phyloP scores from a whole-genome alignment of 2,888 invertebrate species.

The Sarcophaga rosellei region DNA sequence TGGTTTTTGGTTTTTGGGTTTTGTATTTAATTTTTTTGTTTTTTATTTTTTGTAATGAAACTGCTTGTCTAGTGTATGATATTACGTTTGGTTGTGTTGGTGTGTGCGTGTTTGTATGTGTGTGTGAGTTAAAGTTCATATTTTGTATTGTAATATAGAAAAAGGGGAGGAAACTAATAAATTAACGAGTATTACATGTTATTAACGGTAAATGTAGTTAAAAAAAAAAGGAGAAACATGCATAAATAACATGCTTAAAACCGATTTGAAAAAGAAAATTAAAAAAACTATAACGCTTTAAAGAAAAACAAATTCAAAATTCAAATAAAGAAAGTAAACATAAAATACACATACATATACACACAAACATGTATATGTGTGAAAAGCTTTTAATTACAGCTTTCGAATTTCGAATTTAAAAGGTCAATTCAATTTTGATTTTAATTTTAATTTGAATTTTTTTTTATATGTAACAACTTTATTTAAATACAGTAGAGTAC shows the following conservation, averaged over 20 bases:
- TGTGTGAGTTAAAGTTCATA: not conserved
- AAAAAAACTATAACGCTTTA: not conserved
- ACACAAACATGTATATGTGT: too few relatives aligned
- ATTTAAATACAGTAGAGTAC: constrained; percentile 47
- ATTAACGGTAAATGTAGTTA: not conserved
- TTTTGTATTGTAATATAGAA: not conserved
- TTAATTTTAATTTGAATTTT: constrained; percentile 36
- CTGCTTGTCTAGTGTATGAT: constrained; percentile 41
- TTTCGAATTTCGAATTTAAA: not conserved
- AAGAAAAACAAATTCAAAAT: not conserved
- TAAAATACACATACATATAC: not conserved
- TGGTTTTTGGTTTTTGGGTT: constrained; percentile 56
- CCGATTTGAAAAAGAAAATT: not conserved
- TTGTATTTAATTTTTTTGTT: constrained; percentile 52
- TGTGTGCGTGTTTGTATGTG: constrained; percentile 20
- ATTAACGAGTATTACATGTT: not conserved
- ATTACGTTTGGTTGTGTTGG: not conserved
- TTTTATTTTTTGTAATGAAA: constrained; percentile 61
- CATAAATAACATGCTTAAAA: constrained; percentile 46
- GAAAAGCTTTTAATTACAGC: constrained; percentile 20
- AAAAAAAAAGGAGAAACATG: constrained; percentile 47
- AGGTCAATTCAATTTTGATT: constrained; percentile 1
- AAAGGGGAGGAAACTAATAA: not conserved
- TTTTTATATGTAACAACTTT: constrained; percentile 58
- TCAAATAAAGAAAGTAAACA: constrained; percentile 4